phyloP scores from a whole-genome alignment of 2,888 invertebrate species.

The Limnephilus lunatus region DNA sequence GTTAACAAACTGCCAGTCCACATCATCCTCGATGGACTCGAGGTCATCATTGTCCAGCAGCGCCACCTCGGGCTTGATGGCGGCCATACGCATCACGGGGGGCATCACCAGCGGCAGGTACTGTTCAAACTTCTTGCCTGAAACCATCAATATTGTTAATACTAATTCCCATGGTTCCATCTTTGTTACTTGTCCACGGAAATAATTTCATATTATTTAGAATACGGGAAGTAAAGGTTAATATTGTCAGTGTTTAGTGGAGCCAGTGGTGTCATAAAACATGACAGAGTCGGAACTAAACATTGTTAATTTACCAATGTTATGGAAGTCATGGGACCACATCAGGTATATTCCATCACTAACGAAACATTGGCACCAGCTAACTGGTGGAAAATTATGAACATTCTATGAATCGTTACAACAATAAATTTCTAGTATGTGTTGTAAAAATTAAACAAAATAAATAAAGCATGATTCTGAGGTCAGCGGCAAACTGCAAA shows the following conservation, averaged over 20 bases:
- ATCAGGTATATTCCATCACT: slow-evolving; percentile 24
- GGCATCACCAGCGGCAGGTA: slow-evolving; percentile 97
- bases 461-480: too few relatives aligned
- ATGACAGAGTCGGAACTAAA: slow-evolving; percentile 18
- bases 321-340: slow-evolving; percentile 43
- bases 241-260: slow-evolving; percentile 4
- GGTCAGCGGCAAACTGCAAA: too few relatives aligned
- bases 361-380: slow-evolving; percentile 43
- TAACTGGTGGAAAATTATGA: background rate
- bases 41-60: slow-evolving; percentile 91
- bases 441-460: too few relatives aligned
- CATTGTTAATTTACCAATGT: slow-evolving; percentile 41
- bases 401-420: too few relatives aligned
- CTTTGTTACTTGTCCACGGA: too few relatives aligned
- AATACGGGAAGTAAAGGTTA: too few relatives aligned
- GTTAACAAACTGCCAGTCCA: slow-evolving; percentile 96
- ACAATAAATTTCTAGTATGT: too few relatives aligned
- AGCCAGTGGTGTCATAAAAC: slow-evolving; percentile 16
- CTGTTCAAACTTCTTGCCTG: slow-evolving; percentile 90
- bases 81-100: slow-evolving; percentile 93
- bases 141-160: slow-evolving; percentile 31
- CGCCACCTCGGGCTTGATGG: slow-evolving; percentile 95
- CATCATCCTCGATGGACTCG: slow-evolving; percentile 89
- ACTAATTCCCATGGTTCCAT: background rate
- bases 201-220: too few relatives aligned